A percentile compares a stretch with the other conserved stretches of the same genome.
phyloP scores from a whole-genome alignment of 2,888 invertebrate species.

The Nomada flava region DNA sequence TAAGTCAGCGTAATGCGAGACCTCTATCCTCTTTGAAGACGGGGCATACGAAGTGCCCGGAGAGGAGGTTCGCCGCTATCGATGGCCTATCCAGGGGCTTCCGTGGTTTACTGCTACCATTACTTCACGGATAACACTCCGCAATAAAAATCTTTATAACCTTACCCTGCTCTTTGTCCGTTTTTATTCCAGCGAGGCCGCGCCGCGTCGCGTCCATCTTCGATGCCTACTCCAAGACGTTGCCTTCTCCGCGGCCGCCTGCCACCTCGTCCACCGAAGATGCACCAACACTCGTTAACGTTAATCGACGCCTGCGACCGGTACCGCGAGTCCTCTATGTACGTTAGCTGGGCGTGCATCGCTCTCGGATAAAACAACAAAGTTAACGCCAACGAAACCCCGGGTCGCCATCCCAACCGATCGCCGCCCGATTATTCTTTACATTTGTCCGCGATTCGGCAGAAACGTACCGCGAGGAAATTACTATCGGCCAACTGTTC shows the following conservation, averaged over 20 bases:
- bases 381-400: neutral
- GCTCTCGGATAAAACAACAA: neutral
- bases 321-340: neutral
- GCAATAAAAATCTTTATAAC: constrained; percentile 82
- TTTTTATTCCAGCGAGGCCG: constrained; percentile 53
- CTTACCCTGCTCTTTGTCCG: constrained; percentile 76
- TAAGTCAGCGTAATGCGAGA: constrained; percentile 71
- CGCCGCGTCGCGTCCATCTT: neutral
- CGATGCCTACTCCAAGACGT: constrained; percentile 7
- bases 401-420: no score
- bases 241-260: neutral
- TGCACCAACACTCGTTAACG: neutral
- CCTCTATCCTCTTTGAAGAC: constrained; percentile 53
- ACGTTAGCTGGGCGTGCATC: neutral
- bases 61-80: constrained; percentile 63
- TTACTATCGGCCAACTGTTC: neutral
- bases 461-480: neutral
- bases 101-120: constrained; percentile 78
- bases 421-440: neutral
- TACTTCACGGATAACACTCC: constrained; percentile 78
- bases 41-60: constrained; percentile 51
- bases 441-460: neutral
- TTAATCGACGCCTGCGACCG: constrained; percentile 15
- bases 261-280: neutral
- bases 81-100: constrained; percentile 73